phyloP scores from a whole-genome alignment of 2,113 vertebrate genomes.

The Oryzias melastigma region DNA sequence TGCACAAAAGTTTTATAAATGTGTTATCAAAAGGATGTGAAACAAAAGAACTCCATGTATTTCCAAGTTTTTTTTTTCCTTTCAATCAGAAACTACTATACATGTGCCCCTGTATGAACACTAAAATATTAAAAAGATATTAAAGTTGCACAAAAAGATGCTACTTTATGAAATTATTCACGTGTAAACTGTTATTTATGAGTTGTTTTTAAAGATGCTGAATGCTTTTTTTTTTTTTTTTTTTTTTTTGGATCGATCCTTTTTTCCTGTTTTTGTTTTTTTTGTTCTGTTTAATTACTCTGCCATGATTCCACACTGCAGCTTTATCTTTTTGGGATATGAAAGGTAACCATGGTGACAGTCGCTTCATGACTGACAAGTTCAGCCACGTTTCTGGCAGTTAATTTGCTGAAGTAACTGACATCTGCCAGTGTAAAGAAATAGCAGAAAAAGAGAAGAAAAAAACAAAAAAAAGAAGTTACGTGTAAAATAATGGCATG shows the following conservation, averaged over 20 bases:
- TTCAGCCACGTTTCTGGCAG: constrained; percentile 93
- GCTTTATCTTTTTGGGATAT: constrained; percentile 94
- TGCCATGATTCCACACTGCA: constrained; percentile 94
- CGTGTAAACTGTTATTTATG: constrained; percentile 94
- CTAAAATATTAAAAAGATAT: constrained; percentile 84
- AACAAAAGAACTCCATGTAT: constrained; percentile 71
- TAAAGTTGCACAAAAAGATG: constrained; percentile 97
- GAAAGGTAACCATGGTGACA: constrained; percentile 99
- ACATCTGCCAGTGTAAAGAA: constrained; percentile 92
- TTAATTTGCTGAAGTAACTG: constrained; percentile 98
- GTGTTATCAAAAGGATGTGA: constrained; percentile 75
- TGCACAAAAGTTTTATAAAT: constrained; percentile 93
- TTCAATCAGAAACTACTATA: constrained; percentile 85
- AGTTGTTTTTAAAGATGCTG: constrained; percentile 90
- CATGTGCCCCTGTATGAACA: constrained; percentile 88
- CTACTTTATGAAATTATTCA: constrained; percentile 94
- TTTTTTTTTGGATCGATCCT: too few relatives aligned
- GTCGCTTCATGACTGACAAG: constrained; percentile 88
- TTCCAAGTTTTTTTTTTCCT: constrained; percentile 84
- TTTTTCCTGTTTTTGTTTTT: constrained; percentile 78
- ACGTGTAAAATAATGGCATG: constrained; percentile 99
- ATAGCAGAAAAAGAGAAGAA: constrained; percentile 33
- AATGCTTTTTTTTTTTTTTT: constrained; percentile 86
- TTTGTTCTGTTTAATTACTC: constrained; percentile 94
- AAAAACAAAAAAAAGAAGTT: constrained; percentile 76